Evolutionary conservation across 1,140 invertebrate species (phyloP), one percentile per base, ranked within the genome.

Genomic region (Diorhabda carinulata): DNA sequence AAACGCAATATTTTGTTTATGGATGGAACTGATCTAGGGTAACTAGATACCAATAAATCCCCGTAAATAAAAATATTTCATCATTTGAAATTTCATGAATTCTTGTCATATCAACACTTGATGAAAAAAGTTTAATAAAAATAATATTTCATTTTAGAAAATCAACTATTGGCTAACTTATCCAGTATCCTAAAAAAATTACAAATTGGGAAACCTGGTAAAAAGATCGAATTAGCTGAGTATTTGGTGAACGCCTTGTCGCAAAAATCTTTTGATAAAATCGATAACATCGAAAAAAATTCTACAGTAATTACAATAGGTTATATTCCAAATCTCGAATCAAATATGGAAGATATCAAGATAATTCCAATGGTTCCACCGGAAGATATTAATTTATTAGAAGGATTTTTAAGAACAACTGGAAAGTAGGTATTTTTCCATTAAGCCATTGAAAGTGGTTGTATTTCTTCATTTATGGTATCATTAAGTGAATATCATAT

Each of bases 351-450:
- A 3, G 6, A 57, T 40, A 47, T 64, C 5, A 64, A 43, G 42
- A 47, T 57, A 4, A 64, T 56, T 57, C 45, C 5, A 8, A 25
- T 64, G 5, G 43, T 57, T 10, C 25, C 63, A 6, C 5, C 3
- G 2, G 4, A 64, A 6, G 10, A 8, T 41, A 40, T 6, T 7
- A 64, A 56, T 57, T 45, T 56, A 4, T 8, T 64, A 8, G n/a
- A 5, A 0, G 63, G 41, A 5, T 64, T 64, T 6, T 42, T 64
- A 5, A 64, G 56, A 41, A 25, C 42, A 2, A 41, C 56, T 7
- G 63, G 63, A 57, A 47, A 64, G 63, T 64, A 6, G 56, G 63
- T 64, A 47, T 10, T 10, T 25, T 25, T 25, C 25, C 25, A 25
- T 25, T 25, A 25, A 25, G 25, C 25, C 25, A 25, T 25, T 25